Evolutionary conservation across 2,888 invertebrate genomes (phyloP).

Genomic region (Drosophila vallismaia): DNA sequence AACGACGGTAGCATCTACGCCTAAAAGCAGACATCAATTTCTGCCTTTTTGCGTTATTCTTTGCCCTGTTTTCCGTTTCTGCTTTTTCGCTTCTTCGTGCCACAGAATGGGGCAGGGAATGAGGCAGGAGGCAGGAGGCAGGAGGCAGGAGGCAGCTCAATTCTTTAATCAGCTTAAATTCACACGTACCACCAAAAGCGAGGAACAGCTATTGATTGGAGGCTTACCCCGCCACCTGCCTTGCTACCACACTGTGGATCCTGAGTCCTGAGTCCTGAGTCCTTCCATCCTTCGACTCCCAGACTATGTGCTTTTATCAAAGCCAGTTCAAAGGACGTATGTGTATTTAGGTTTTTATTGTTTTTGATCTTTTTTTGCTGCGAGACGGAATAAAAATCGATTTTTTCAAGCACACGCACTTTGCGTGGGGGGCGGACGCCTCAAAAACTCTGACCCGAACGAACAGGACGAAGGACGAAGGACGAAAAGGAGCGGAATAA

Average conservation of each 20-base stretch:
- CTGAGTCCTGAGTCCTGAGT: background rate
- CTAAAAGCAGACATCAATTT: constrained; percentile 76
- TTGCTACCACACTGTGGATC: background rate
- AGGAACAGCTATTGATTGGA: constrained; percentile 79
- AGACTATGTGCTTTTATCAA: constrained; percentile 67
- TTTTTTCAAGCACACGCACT: constrained; percentile 45
- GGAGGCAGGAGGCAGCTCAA: constrained; percentile 52
- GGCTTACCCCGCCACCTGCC: constrained; percentile 55
- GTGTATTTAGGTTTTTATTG: constrained; percentile 79
- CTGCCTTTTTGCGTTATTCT: constrained; percentile 49
- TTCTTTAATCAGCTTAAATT: constrained; percentile 83
- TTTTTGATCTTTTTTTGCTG: constrained; percentile 72
- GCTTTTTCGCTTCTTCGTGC: constrained; percentile 14
- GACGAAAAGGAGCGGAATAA: constrained; percentile 57
- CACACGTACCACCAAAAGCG: constrained; percentile 80
- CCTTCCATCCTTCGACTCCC: constrained; percentile 22
- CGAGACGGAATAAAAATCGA: constrained; percentile 61
- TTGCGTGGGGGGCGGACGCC: constrained; percentile 5
- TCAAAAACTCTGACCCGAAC: too few species aligned
- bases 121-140: constrained; percentile 15
- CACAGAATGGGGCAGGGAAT: background rate
- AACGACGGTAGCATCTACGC: constrained; percentile 54
- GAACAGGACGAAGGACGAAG: background rate
- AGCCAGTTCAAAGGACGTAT: constrained; percentile 77
- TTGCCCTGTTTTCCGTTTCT: constrained; percentile 15